Conservation (phyloP, 2,888 invertebrate species). For the Acronicta leporina region DNA sequence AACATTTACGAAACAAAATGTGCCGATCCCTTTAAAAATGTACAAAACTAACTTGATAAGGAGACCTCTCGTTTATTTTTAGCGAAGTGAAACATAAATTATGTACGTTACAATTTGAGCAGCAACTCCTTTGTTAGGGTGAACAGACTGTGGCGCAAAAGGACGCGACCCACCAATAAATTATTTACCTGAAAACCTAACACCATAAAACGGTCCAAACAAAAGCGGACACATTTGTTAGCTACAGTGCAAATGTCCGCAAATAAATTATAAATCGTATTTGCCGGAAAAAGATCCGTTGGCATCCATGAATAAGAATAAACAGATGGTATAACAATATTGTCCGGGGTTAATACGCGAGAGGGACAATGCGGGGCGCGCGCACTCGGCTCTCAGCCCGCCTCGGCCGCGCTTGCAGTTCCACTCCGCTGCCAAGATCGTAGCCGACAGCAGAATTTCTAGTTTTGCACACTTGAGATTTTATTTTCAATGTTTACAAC, state of each 20-base stretch:
- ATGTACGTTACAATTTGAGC: conserved; percentile 57
- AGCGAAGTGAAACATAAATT: conserved; percentile 51
- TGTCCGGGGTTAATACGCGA: conserved; percentile 58
- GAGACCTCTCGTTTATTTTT: conserved; percentile 51
- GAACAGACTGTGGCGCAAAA: conserved; percentile 48
- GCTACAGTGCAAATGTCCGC: conserved; percentile 66
- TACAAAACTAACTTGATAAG: conserved; percentile 47
- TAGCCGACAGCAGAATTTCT: conserved; percentile 48
- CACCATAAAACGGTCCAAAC: conserved; percentile 59
- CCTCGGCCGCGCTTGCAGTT: conserved; percentile 29
- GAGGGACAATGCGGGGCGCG: conserved; percentile 45
- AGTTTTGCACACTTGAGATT: conserved; percentile 52
- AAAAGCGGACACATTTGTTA: conserved; percentile 60
- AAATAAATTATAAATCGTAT: conserved; percentile 70
- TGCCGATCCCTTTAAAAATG: conserved; percentile 46
- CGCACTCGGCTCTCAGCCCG: conserved; percentile 20
- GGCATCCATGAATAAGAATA: conserved; percentile 67
- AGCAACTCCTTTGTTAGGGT: conserved; percentile 45
- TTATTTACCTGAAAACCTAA: conserved; percentile 60
- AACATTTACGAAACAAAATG: conserved; percentile 27
- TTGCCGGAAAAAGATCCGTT: conserved; percentile 63
- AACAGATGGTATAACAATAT: conserved; percentile 69
- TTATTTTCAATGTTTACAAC: conserved; percentile 59
- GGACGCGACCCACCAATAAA: conserved; percentile 58
- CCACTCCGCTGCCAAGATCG: conserved; percentile 46